Evolutionary conservation across 2,113 vertebrate genomes (phyloP).

Genomic region (Daphoenositta chrysoptera): DNA sequence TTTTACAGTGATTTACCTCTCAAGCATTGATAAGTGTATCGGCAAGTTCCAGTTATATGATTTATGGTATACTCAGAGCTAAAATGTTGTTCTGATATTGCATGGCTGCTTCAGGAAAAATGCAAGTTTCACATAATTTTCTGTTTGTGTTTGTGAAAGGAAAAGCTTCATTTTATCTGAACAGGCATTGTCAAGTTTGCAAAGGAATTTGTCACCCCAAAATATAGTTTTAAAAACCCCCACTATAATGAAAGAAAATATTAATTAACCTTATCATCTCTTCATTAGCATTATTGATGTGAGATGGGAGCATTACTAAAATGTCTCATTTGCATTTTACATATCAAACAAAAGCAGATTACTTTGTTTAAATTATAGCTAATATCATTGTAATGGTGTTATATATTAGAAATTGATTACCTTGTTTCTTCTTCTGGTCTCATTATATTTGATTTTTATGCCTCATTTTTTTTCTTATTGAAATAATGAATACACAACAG

Average conservation of each 20-base stretch:
- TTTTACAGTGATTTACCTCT: not conserved
- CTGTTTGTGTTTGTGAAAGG: not conserved
- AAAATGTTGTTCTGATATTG: not conserved
- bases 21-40: not conserved
- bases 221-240: not conserved
- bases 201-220: not conserved
- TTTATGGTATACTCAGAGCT: not conserved
- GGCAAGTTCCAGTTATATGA: not conserved
- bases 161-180: not conserved
- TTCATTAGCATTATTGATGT: slow-evolving; percentile 52
- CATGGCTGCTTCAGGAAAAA: not conserved
- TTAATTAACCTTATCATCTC: slow-evolving; percentile 61
- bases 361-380: slow-evolving; percentile 66
- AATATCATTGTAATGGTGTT: slow-evolving; percentile 46
- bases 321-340: slow-evolving; percentile 72
- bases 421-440: slow-evolving; percentile 50
- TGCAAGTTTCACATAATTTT: not conserved
- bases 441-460: slow-evolving; percentile 62
- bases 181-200: not conserved
- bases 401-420: slow-evolving; percentile 71
- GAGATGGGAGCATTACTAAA: slow-evolving; percentile 39
- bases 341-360: slow-evolving; percentile 51
- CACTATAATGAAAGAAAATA: slow-evolving; percentile 11
- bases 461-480: slow-evolving; percentile 50
- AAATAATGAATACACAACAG: slow-evolving; percentile 46